Evolutionary conservation across 2,888 invertebrate genomes (phyloP).

Genomic region (Rosalia funebris): DNA sequence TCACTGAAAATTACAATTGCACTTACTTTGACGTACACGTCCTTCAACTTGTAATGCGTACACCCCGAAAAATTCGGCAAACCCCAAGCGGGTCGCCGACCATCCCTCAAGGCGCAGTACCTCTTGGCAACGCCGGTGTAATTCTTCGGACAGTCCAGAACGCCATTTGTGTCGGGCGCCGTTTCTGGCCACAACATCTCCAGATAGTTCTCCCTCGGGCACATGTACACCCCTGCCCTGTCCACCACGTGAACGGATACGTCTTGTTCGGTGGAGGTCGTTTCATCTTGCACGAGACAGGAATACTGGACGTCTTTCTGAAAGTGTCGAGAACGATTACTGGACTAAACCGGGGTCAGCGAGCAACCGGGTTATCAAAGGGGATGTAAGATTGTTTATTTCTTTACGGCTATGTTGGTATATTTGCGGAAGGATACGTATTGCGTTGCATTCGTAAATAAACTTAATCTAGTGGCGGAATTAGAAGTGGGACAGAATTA

Average conservation of each 20-base stretch:
- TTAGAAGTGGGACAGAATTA: no score
- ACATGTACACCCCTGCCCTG: constrained; percentile 69
- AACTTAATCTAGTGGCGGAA: no score
- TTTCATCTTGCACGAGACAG: constrained; percentile 72
- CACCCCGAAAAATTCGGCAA: constrained; percentile 81
- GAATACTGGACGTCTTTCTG: constrained; percentile 77
- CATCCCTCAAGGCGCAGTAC: constrained; percentile 70
- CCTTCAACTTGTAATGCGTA: constrained; percentile 55
- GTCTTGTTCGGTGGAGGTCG: constrained; percentile 67
- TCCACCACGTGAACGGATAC: constrained; percentile 75
- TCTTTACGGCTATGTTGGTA: no score
- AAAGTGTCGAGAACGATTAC: constrained; percentile 42
- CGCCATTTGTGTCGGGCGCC: constrained; percentile 77
- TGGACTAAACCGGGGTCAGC: no score
- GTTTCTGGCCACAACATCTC: constrained; percentile 74
- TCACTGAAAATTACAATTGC: no score
- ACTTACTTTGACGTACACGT: constrained; percentile 42
- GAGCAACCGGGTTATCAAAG: no score
- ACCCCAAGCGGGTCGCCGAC: constrained; percentile 77
- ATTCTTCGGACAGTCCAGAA: constrained; percentile 72
- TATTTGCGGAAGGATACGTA: no score
- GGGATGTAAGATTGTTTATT: no score
- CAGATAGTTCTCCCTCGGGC: constrained; percentile 68
- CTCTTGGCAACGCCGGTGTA: constrained; percentile 66
- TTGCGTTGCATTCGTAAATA: no score